Evolutionary conservation across 2,888 invertebrate genomes (phyloP).

Genomic region (Athalia circularis): DNA sequence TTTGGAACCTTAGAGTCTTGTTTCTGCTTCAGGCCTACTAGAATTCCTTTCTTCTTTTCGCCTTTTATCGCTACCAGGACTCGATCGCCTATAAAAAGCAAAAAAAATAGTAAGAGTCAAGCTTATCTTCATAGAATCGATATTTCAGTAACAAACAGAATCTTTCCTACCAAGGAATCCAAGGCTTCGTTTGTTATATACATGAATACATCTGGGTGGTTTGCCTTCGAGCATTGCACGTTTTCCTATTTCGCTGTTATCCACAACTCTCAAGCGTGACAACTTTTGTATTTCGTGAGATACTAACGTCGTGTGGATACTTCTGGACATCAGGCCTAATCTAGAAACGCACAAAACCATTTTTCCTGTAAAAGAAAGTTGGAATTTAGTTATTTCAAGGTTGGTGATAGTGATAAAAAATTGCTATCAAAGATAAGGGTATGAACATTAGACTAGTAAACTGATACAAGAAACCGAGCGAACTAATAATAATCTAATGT

Average conservation of each 20-base stretch:
- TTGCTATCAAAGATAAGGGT: too few relatives aligned
- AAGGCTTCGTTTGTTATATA: constrained; percentile 87
- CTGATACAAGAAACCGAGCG: too few relatives aligned
- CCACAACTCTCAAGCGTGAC: constrained; percentile 92
- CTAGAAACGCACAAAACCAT: constrained; percentile 21
- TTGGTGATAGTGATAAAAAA: too few relatives aligned
- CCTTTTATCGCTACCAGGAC: constrained; percentile 96
- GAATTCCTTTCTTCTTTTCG: constrained; percentile 94
- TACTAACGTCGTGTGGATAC: constrained; percentile 78
- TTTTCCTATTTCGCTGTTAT: constrained; percentile 97
- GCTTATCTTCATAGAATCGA: neutral
- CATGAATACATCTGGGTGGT: constrained; percentile 94
- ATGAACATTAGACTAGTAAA: too few relatives aligned
- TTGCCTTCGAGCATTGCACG: constrained; percentile 96
- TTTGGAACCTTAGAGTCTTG: constrained; percentile 89
- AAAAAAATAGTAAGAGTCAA: constrained; percentile 56
- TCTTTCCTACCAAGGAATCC: constrained; percentile 78
- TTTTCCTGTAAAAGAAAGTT: neutral
- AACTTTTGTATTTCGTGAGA: constrained; percentile 83
- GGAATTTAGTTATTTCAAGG: neutral
- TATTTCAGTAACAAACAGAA: neutral
- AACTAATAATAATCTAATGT: too few relatives aligned
- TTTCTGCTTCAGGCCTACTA: constrained; percentile 91
- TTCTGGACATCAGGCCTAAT: constrained; percentile 47
- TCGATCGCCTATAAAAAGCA: constrained; percentile 81